Conservation (phyloP, 2,888 invertebrate species). For the Drosophila anomalata region DNA sequence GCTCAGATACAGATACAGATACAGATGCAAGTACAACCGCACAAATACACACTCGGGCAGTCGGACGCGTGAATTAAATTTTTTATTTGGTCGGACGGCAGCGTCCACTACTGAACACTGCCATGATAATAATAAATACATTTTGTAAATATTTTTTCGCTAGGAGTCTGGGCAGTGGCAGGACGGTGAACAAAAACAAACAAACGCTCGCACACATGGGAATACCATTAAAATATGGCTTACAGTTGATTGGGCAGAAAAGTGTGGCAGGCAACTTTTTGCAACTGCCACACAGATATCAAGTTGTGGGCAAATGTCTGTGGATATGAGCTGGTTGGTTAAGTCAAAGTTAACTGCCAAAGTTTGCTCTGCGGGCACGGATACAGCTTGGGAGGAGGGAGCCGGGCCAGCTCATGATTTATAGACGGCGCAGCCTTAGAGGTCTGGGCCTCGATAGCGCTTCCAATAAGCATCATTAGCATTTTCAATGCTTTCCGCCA, state of each 20-base stretch:
- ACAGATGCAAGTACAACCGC: not conserved
- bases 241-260: conserved; percentile 44
- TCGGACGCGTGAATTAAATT: conserved; percentile 6
- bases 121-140: conserved; percentile 47
- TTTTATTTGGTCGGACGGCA: conserved; percentile 17
- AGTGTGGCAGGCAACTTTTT: conserved; percentile 22
- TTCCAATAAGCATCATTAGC: conserved; percentile 41
- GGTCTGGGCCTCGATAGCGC: not conserved
- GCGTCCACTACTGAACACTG: conserved; percentile 7
- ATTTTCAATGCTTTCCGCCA: conserved; percentile 22
- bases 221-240: conserved; percentile 40
- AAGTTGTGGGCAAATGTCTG: conserved; percentile 27
- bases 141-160: conserved; percentile 43
- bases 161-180: conserved; percentile 1
- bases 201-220: conserved; percentile 9
- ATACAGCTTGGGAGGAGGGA: not conserved
- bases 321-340: conserved; percentile 3
- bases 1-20: conserved; percentile 17
- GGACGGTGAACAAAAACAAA: conserved; percentile 21
- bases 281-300: conserved; percentile 28
- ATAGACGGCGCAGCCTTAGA: conserved; percentile 16
- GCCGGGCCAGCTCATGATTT: conserved; percentile 12
- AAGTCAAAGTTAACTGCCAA: conserved; percentile 13
- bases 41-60: conserved; percentile 33
- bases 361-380: not conserved